Evolutionary conservation across 2,113 vertebrate genomes (phyloP).

Genomic region (Chelonoidis abingdonii): DNA sequence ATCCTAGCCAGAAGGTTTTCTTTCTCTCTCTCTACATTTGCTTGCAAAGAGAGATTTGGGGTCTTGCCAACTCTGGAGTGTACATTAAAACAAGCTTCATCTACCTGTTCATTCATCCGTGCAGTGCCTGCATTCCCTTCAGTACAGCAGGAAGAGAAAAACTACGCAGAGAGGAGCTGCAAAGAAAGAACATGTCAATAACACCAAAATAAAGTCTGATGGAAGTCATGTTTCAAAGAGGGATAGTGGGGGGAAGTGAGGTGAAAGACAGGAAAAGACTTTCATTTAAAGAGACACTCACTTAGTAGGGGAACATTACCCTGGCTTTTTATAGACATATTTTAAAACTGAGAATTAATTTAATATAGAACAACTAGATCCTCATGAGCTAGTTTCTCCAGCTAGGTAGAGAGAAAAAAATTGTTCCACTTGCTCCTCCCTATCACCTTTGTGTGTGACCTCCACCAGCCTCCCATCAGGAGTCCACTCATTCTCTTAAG

Average conservation of each 20-base stretch:
- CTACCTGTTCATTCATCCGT: constrained; percentile 58
- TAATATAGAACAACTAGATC: not conserved
- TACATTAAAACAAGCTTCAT: constrained; percentile 45
- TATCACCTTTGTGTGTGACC: not conserved
- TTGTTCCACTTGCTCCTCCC: not conserved
- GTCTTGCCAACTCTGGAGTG: constrained; percentile 34
- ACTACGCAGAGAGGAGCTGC: not conserved
- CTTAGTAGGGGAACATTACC: not conserved
- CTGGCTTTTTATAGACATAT: constrained; percentile 5
- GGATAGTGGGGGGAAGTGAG: not conserved
- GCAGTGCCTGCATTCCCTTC: constrained; percentile 18
- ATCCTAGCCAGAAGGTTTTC: constrained; percentile 38
- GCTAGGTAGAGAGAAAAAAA: not conserved
- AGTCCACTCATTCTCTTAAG: not conserved
- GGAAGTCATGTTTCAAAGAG: constrained; percentile 4
- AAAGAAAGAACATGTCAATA: not conserved
- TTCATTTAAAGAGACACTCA: not conserved
- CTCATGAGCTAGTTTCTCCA: constrained; percentile 2
- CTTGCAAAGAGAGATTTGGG: constrained; percentile 35
- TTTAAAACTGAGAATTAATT: not conserved
- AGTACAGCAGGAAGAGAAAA: not conserved
- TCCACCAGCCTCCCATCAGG: not conserved
- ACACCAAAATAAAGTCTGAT: not conserved
- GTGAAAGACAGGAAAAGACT: not conserved
- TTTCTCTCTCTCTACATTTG: constrained; percentile 23